These are phyloP conservation scores for Lepilemur septentrionalis DNA, from an alignment of 2,797 vertebrate species.

Conservation along the genomic window DNA sequence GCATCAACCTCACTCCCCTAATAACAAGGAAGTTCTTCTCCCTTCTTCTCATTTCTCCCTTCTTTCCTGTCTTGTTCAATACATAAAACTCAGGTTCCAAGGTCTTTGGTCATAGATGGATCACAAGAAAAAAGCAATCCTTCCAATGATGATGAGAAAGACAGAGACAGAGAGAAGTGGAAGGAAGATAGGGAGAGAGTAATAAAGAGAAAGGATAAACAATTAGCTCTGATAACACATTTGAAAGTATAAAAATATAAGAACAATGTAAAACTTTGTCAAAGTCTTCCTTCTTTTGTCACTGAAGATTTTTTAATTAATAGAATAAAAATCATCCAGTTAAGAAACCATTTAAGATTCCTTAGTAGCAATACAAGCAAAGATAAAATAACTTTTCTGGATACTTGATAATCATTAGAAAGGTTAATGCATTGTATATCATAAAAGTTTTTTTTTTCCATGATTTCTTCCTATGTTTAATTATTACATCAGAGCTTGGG, in stretches of 20 bases:
- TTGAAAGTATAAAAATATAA: neutral
- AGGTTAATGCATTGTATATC: neutral
- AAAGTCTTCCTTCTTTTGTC: neutral
- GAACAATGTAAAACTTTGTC: neutral
- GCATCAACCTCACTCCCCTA: no score
- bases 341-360: neutral
- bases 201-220: no score
- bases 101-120: neutral
- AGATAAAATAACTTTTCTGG: neutral
- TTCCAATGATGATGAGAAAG: neutral
- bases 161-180: neutral
- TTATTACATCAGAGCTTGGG: neutral
- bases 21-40: neutral
- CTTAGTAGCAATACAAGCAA: neutral
- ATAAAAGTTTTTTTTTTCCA: neutral
- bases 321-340: neutral
- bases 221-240: neutral
- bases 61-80: neutral
- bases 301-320: neutral
- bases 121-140: neutral
- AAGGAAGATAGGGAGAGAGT: neutral
- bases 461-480: neutral
- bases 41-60: neutral
- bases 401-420: neutral
- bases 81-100: neutral